A percentile compares a stretch with the other conserved stretches of the same genome.
Conservation (phyloP, 2,888 invertebrate genomes). For the Plagodis dolabraria region DNA sequence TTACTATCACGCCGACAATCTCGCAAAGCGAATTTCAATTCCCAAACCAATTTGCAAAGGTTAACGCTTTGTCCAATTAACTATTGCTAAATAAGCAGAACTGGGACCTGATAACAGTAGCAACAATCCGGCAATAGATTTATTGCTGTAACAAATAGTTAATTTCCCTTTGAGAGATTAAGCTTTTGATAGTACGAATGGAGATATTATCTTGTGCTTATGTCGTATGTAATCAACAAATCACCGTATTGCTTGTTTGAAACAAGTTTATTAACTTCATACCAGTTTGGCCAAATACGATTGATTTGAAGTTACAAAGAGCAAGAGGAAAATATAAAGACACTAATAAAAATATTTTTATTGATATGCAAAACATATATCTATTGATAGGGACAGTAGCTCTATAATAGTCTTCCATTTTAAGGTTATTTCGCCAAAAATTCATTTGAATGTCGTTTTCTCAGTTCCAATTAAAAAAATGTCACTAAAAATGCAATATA, state of each 20-base stretch:
- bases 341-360: too few species aligned
- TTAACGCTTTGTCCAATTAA: slow-evolving; percentile 57
- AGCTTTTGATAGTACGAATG: slow-evolving; percentile 6
- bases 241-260: neutral
- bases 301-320: neutral
- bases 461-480: neutral
- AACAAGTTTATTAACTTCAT: neutral
- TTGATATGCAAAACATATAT: too few species aligned
- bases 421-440: too few species aligned
- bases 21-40: slow-evolving; percentile 49
- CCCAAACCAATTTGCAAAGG: slow-evolving; percentile 49
- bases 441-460: too few species aligned
- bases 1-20: slow-evolving; percentile 43
- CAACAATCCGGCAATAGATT: slow-evolving; percentile 34
- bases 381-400: too few species aligned
- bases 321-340: too few species aligned
- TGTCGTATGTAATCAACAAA: slow-evolving; percentile 15
- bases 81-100: slow-evolving; percentile 51
- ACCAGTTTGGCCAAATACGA: too few species aligned
- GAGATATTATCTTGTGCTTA: slow-evolving; percentile 22
- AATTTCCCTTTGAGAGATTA: slow-evolving; percentile 31
- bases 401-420: too few species aligned
- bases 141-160: slow-evolving; percentile 36
- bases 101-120: slow-evolving; percentile 42
- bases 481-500: slow-evolving; percentile 1